Evolutionary conservation across 2,888 invertebrate species (phyloP), one percentile per base, ranked within the genome.

Genomic region (Scaptomyza parva): DNA sequence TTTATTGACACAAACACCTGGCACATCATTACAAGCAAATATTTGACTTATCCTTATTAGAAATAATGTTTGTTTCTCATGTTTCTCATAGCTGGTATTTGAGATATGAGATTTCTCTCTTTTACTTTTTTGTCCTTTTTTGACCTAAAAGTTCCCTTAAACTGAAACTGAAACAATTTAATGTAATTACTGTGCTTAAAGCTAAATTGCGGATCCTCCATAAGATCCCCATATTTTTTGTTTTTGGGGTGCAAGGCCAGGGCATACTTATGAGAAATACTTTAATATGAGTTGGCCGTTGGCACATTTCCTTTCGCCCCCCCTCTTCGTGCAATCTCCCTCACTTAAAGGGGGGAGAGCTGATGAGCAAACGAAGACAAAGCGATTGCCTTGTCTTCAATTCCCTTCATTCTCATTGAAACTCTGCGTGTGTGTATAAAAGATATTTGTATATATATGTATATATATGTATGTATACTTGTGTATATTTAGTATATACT

Each of bases 1-100:
- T 11, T 39, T 72, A 77, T 84, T 79, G 86, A 84, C 86, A 76
- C 47, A 78, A 77, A 76, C 84, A 84, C 85, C 87, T 84, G 84
- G 84, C 63, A 60, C 62, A 65, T 51, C 60, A 63, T 70, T 79
- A 60, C 66, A 57, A 54, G 55, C 77, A 75, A 81, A 74, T 81
- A 85, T 75, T 69, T 55, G 58, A 71, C 22, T 22, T 17, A 14
- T 9, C 17, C 37, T 9, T 37, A 9, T 37, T 17, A 17, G 37
- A 17, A 17, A 37, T 1, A 20, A 6, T 3, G 9, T 33, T 26
- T 44, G 35, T 45, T 54, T 52, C 39, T 41, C 70, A 53, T 57
- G 47, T 53, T 55, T 66, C 65, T 71, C 48, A 41, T 41, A 37
- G 53, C 60, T 51, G 30, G 44, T 66, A 43, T 5, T 40, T 24